Evolutionary conservation across 2,113 vertebrate genomes (phyloP), one percentile per base, ranked within the genome.

Genomic region (Sinocyclocheilus anshuiensis): DNA sequence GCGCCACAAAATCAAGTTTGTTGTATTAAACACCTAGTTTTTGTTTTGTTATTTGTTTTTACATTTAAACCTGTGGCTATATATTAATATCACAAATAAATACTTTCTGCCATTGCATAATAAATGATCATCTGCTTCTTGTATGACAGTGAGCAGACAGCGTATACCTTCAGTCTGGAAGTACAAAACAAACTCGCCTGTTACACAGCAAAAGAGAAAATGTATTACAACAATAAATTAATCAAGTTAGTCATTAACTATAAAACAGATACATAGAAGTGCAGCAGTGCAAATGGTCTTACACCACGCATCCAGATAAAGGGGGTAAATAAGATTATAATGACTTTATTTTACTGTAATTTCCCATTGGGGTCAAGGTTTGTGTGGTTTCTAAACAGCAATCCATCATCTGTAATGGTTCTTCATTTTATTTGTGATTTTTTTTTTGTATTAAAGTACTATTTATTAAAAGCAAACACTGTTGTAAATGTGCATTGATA

Each of bases 381-480:
- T 67, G 36, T 81, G 79, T 42, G 22, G 1, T 63, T 65, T 81
- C 59, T 81, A 16, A 79, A 81, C 13, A 36, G 53, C 29, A 42
- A 42, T 80, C 0, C 10, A 24, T 8, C 75, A 48, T 53, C 12
- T 77, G 45, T 55, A 33, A 77, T 24, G 4, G 3, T 76, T 76
- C 50, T 15, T 16, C 13, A 53, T 53, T 15, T 50, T 42, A 4
- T 8, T 8, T 8, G 2, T 71, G 6, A 33, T 79, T 55, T 79
- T 61, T n/a, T 50, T 26, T 24, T 77, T 50, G 42, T 29, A 81
- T 20, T 48, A 81, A 81, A 67, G 36, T 29, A 67, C 16, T 81
- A 67, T 81, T 81, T 81, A 81, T 81, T 42, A 18, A 65, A 80
- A 67, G 24, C 8, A 67, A 67, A 81, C 22, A 24, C 7, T 67